These are phyloP conservation scores for Porites divaricata DNA, from an alignment of 92 coral and sea anemone genomes.

Conservation along the genomic window DNA sequence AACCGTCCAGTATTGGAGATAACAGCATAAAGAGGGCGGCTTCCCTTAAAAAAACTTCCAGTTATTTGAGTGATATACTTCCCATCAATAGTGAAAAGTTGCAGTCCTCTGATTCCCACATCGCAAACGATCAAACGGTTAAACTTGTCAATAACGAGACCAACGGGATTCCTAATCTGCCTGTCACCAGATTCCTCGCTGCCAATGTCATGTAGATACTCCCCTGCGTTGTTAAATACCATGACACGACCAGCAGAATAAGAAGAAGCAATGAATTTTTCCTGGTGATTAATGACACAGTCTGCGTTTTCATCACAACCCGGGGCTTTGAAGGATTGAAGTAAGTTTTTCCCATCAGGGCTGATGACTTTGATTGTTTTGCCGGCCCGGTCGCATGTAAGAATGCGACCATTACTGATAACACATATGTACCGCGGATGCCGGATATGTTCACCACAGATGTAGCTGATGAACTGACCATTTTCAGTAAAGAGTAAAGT, in stretches of 20 bases:
- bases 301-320: not conserved
- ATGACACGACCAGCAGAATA: constrained; percentile 9
- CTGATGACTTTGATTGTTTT: not conserved
- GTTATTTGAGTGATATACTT: not conserved
- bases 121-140: constrained; percentile 53
- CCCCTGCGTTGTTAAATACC: constrained; percentile 53
- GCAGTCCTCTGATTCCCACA: not conserved
- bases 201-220: constrained; percentile 42
- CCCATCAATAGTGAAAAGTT: constrained; percentile 5
- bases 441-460: not conserved
- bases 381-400: not conserved
- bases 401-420: constrained; percentile 7
- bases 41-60: not conserved
- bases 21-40: not conserved
- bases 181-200: constrained; percentile 30
- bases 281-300: not conserved
- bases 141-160: constrained; percentile 53
- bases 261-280: constrained; percentile 4
- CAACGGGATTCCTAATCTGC: constrained; percentile 39
- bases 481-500: too few species aligned
- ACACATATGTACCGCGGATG: not conserved
- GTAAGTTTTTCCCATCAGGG: constrained; percentile 17
- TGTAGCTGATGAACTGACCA: too few species aligned
- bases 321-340: constrained; percentile 16
- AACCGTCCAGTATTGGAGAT: not conserved